phyloP scores from a whole-genome alignment of 2,113 vertebrate species.

The Cisticola juncidis region DNA sequence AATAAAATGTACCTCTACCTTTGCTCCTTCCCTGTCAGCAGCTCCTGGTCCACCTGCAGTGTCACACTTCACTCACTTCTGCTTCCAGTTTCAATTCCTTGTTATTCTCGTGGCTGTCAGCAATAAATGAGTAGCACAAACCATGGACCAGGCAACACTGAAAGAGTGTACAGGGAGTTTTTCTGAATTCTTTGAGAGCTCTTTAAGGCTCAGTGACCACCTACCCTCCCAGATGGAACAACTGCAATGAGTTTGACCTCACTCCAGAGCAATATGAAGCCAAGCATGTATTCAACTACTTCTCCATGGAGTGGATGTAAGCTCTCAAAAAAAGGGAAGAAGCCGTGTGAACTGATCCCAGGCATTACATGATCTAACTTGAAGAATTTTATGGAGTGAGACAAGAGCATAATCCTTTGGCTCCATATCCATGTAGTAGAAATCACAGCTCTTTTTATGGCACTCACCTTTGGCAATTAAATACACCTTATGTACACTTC shows the following conservation, averaged over 20 bases:
- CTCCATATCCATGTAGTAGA: not conserved
- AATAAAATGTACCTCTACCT: not conserved
- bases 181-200: not conserved
- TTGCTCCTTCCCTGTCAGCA: not conserved
- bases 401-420: not conserved
- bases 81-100: not conserved
- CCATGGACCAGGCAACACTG: not conserved
- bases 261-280: not conserved
- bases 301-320: not conserved
- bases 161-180: not conserved
- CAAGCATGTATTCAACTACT: not conserved
- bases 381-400: not conserved
- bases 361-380: not conserved
- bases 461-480: not conserved
- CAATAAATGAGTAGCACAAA: not conserved
- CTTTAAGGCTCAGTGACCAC: not conserved
- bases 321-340: not conserved
- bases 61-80: not conserved
- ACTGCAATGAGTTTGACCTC: not conserved
- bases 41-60: not conserved
- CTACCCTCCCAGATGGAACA: not conserved
- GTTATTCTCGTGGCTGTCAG: not conserved
- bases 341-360: not conserved
- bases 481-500: not conserved
- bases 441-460: not conserved